Percentiles rank a stretch among this genome's conserved stretches.
Evolutionary conservation across 2,113 vertebrate species (phyloP).

Genomic region (Sylvietta virens): DNA sequence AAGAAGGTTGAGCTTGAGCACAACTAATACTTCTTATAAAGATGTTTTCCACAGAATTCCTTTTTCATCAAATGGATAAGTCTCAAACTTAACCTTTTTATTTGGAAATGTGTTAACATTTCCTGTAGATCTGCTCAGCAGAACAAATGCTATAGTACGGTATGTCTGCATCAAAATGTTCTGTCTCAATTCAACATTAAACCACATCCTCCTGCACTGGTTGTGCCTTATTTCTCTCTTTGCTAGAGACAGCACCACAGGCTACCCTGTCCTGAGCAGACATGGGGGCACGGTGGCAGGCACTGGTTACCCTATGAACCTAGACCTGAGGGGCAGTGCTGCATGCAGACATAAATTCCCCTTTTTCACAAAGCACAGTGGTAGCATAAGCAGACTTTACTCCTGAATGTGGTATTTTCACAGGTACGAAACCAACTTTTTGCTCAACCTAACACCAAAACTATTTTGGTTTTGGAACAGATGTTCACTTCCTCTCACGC

Average conservation of each 20-base stretch:
- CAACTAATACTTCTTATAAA: neutral
- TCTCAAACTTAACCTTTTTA: neutral
- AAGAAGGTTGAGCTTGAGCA: neutral
- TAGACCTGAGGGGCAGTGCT: neutral
- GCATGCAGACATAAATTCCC: neutral
- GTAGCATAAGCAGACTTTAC: neutral
- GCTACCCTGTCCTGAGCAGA: neutral
- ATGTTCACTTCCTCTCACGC: neutral
- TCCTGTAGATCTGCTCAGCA: neutral
- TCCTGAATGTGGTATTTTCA: neutral
- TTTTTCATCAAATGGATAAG: neutral
- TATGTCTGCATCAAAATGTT: neutral
- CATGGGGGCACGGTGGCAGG: neutral
- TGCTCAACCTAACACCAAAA: neutral
- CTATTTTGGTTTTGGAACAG: neutral
- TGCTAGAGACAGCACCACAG: neutral
- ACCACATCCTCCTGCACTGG: neutral
- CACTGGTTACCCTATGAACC: neutral
- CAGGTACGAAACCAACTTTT: neutral
- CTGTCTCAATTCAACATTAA: neutral
- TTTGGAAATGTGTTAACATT: neutral
- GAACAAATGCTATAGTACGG: rapidly evolving
- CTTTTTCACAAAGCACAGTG: neutral
- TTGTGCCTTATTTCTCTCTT: neutral
- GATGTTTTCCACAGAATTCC: neutral